Evolutionary conservation across 2,797 vertebrate genomes (phyloP).

Genomic region (Loriculus beryllinus): DNA sequence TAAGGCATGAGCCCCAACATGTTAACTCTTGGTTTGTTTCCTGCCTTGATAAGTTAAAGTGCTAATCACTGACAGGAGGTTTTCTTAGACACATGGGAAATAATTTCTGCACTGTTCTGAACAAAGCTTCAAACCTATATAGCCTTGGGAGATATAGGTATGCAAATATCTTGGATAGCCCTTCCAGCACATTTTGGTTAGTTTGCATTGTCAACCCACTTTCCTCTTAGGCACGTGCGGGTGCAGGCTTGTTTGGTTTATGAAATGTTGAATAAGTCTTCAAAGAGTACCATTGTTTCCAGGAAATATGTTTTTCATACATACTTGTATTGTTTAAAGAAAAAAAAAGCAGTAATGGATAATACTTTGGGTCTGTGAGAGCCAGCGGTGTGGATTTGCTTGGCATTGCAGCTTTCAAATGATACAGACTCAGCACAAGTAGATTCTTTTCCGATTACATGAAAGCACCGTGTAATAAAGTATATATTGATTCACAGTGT

Average conservation of each 20-base stretch:
- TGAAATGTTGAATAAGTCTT: conserved; percentile 59
- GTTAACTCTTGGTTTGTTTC: neutral
- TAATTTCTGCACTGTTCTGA: neutral
- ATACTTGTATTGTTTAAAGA: neutral
- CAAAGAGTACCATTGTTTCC: conserved; percentile 47
- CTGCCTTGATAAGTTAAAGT: neutral
- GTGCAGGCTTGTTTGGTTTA: conserved; percentile 50
- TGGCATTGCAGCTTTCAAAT: conserved; percentile 43
- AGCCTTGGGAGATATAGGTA: neutral
- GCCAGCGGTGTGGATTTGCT: conserved; percentile 37
- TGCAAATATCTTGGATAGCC: conserved; percentile 40
- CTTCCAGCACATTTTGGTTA: neutral
- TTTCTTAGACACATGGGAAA: neutral
- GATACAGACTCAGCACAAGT: conserved; percentile 26
- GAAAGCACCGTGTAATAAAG: conserved; percentile 10
- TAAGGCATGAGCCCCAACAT: neutral
- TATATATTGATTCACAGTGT: conserved; percentile 30
- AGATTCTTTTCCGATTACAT: conserved; percentile 61
- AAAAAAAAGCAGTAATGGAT: conserved; percentile 20
- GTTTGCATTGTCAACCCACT: neutral
- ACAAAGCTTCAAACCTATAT: neutral
- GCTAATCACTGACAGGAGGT: neutral
- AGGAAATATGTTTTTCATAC: conserved; percentile 51
- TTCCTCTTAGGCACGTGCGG: conserved; percentile 6
- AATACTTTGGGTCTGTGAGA: conserved; percentile 19